Evolutionary conservation across 2,797 vertebrate genomes (phyloP), one percentile per base, ranked within the genome.

Genomic region (Oreonectes daqikongensis): DNA sequence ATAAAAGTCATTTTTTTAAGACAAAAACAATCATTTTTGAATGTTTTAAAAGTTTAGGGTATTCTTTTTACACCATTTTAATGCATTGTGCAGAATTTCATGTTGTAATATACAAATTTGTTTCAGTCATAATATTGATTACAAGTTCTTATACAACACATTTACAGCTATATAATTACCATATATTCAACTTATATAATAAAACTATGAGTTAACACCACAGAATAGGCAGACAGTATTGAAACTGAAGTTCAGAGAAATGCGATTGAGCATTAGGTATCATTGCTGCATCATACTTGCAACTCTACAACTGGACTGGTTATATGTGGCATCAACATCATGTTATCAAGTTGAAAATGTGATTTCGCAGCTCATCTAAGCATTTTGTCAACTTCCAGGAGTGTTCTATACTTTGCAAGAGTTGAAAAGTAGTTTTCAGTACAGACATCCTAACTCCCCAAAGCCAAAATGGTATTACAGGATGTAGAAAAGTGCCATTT

Each of bases 1-100:
- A 86, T 84, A 87, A 26, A 87, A 87, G 88, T 88, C 17, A 82
- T 85, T 77, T 82, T 82, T 81, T 79, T 80, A 28, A 63, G 48
- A 55, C 83, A 75, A 69, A 72, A 55, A 78, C 46, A 79, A 60
- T 84, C 69, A 69, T 52, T 82, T 81, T 68, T 53, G 57, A 30
- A 80, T 72, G 52, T 78, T 79, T 83, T 74, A 75, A 84, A 82
- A 83, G 35, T 79, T 72, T 26, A 75, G 82, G 77, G 50, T 50
- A 69, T 78, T 82, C 40, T 79, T 66, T 69, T 66, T 79, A 69
- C 77, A 53, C 48, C 14, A 68, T 44, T 75, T 20, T 73, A 68
- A 77, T 50, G n/a, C 40, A 68, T 44, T 69, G 70, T 59, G 26
- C 60, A 78, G 66, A 72, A 76, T 52, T 65, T 79, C 28, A 85